Conservation (phyloP, 2,888 invertebrate genomes). For the Heliconius hortense region DNA sequence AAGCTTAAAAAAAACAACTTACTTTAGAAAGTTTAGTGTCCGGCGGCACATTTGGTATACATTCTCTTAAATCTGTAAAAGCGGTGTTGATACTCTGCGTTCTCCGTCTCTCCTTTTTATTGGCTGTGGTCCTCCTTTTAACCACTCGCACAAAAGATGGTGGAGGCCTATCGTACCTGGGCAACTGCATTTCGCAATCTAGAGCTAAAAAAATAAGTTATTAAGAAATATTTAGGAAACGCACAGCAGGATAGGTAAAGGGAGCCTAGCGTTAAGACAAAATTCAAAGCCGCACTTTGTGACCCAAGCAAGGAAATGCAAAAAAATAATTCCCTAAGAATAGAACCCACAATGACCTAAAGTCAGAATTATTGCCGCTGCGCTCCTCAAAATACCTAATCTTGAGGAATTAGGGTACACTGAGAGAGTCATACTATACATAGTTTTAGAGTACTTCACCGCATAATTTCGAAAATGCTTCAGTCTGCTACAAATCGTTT, state of each 20-base stretch:
- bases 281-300: too few relatives aligned
- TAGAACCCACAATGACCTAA: too few relatives aligned
- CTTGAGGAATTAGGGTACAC: too few relatives aligned
- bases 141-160: slow-evolving; percentile 80
- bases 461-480: too few relatives aligned
- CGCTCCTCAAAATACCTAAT: too few relatives aligned
- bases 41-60: slow-evolving; percentile 97
- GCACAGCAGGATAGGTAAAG: too few relatives aligned
- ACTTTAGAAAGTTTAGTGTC: slow-evolving; percentile 97
- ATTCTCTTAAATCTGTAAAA: slow-evolving; percentile 94
- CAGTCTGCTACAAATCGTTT: too few relatives aligned
- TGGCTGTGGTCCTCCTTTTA: slow-evolving; percentile 94
- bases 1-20: slow-evolving; percentile 52
- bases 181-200: slow-evolving; percentile 69
- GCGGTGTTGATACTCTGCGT: slow-evolving; percentile 98
- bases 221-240: too few relatives aligned
- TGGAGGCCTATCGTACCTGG: slow-evolving; percentile 67
- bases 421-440: too few relatives aligned
- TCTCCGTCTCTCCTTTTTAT: slow-evolving; percentile 95
- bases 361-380: too few relatives aligned
- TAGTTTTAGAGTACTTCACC: too few relatives aligned
- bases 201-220: slow-evolving; percentile 49
- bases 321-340: background rate
- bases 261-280: background rate
- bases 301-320: background rate